These are phyloP conservation scores for Hippoglossus stenolepis DNA, from an alignment of 2,113 vertebrate genomes.

Conservation along the genomic window DNA sequence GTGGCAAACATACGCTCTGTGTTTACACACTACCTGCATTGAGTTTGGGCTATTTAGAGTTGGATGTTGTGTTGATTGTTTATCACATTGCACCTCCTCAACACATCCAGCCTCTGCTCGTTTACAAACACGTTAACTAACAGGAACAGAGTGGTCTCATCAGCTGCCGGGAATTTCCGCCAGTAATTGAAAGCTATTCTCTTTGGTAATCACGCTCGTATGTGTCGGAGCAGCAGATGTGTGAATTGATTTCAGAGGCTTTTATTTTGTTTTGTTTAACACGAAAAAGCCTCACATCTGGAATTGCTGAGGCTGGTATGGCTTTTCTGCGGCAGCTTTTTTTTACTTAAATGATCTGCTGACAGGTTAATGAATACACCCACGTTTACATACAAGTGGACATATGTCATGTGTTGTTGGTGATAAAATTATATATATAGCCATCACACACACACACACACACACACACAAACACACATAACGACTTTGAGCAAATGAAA, in stretches of 20 bases:
- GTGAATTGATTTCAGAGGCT: constrained; percentile 39
- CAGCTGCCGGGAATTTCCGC: constrained; percentile 20
- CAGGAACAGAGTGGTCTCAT: constrained; percentile 38
- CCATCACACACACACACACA: neutral
- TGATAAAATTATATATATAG: neutral
- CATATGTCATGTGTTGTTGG: neutral
- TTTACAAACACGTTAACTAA: constrained; percentile 14
- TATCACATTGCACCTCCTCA: constrained; percentile 2
- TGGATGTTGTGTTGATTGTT: neutral
- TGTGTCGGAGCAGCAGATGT: constrained; percentile 8
- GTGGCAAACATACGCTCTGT: neutral
- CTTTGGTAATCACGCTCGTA: neutral
- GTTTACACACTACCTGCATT: neutral
- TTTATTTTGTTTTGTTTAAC: neutral
- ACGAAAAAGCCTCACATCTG: constrained; percentile 15
- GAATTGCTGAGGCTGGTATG: constrained; percentile 10
- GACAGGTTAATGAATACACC: neutral
- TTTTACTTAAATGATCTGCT: neutral
- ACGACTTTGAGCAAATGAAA: neutral
- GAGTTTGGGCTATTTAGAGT: too few species aligned
- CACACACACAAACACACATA: neutral
- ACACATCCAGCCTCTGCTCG: neutral
- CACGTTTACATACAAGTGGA: neutral
- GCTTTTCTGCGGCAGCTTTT: neutral
- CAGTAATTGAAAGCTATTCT: constrained; percentile 2